Evolutionary conservation across 2,888 invertebrate genomes (phyloP), one percentile per base, ranked within the genome.

Genomic region (Patella depressa): DNA sequence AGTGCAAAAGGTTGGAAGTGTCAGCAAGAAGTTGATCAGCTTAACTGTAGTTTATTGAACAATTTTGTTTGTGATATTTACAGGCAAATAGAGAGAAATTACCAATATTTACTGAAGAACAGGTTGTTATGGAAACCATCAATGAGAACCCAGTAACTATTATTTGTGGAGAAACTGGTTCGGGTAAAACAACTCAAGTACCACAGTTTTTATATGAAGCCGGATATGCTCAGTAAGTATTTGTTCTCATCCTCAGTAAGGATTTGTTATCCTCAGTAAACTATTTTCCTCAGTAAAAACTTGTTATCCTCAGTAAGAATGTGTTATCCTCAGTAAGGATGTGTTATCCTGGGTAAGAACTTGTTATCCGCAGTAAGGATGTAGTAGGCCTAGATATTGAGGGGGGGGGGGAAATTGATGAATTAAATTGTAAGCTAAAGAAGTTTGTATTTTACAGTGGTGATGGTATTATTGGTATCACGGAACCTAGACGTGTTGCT

Each of bases 171-270:
- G 98, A 98, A 93, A 99, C 98, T 45, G 98, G 98, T 0, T 96
- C 96, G 84, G 99, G 99, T 17, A 99, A 99, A 93, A 99, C 99
- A 0, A 99, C 99, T 0, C 99, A 99, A 93, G 94, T 99, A 14
- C 99, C 99, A 0, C 99, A 99, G 92, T 99, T 99, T 90, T 93
- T 99, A 0, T 99, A 97, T 88, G 99, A 99, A 93, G 97, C 98
- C 0, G 99, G 98, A 0, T 99, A 97, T 90, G 95, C 97, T 0
- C 88, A 89, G 91, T 90, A 82, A 84, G 88, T 86, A 54, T 45
- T 45, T 45, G 45, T 45, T 45, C 45, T 45, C 29, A n/a, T 29
- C 0, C 45, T 45, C 45, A 45, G 45, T 45, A 45, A 7, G 45
- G 45, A 4, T 4, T 4, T 34, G 34, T 29, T 29, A 2, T 29